Base-by-base conservation (phyloP, 2,888 invertebrate genomes). In the Drosophila longiperda region DNA sequence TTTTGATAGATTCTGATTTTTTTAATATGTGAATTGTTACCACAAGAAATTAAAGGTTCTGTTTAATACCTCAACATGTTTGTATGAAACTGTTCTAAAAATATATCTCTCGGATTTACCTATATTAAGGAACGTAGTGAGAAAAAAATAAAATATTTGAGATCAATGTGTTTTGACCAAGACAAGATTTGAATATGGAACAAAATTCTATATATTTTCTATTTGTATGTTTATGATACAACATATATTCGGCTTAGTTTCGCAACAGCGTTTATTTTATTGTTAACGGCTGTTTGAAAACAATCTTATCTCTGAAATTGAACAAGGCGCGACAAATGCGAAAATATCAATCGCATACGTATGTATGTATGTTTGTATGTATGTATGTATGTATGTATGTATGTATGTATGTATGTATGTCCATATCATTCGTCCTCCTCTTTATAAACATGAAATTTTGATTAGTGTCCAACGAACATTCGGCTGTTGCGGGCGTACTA, bases 231-330 rank as follows among this genome's bases (percentile, higher is more conserved):
- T 11, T 5, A 17, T 11, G 26, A 9, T 32, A 52, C 20, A 52
- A n/a, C 38, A 17, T 34, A 48, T 52, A n/a, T 3, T 4, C 4
- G 45, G 45, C 8, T 23, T 55, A 65, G 65, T 66, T 74, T 66
- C 78, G 78, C 58, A 64, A 71, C 66, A 66, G 52, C 33, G 63
- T 78, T 70, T 77, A 74, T 78, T 61, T 50, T 62, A 52, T 58
- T 70, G 54, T 40, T 75, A 8, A 4, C 38, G n/a, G 12, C n/a
- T 54, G 17, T 66, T 40, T 60, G 50, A 48, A 73, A 63, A 71
- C 66, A 78, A 78, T 78, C 77, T 78, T 78, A 78, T 78, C 77
- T 54, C 48, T 40, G 15, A 64, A 60, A 61, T 5, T 23, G 54
- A 61, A 61, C 71, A 74, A 77, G 63, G 61, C 12, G 26, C 38